These are phyloP conservation scores for Habrosyne pyritoides DNA, from an alignment of 2,888 invertebrate species.

Conservation along the genomic window DNA sequence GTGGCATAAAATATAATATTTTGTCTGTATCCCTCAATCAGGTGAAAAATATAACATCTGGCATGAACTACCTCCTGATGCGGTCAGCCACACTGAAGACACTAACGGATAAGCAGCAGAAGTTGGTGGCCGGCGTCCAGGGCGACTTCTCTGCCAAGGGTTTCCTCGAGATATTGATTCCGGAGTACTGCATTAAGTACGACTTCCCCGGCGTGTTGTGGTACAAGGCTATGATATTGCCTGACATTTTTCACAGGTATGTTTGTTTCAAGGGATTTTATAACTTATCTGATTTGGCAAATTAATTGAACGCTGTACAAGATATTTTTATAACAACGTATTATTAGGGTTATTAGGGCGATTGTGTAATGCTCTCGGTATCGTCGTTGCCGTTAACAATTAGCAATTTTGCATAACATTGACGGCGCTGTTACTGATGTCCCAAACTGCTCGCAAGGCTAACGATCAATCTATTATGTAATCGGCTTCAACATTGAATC, in stretches of 20 bases:
- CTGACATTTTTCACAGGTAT: conserved; percentile 92
- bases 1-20: neutral
- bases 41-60: conserved; percentile 70
- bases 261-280: no score
- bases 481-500: no score
- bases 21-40: conserved; percentile 25
- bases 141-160: conserved; percentile 75
- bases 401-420: no score
- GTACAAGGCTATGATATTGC: conserved; percentile 93
- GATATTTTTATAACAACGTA: no score
- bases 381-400: no score
- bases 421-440: no score
- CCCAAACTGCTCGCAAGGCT: no score
- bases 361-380: no score
- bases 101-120: conserved; percentile 65
- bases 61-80: conserved; percentile 76
- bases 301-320: no score
- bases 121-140: conserved; percentile 51
- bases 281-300: no score
- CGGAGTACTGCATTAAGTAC: conserved; percentile 92
- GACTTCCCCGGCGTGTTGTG: conserved; percentile 90
- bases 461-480: no score
- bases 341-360: no score
- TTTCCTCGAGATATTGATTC: conserved; percentile 88
- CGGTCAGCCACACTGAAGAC: conserved; percentile 64